Evolutionary conservation across 1,140 invertebrate genomes (phyloP).

Genomic region (Monomorium pharaonis): DNA sequence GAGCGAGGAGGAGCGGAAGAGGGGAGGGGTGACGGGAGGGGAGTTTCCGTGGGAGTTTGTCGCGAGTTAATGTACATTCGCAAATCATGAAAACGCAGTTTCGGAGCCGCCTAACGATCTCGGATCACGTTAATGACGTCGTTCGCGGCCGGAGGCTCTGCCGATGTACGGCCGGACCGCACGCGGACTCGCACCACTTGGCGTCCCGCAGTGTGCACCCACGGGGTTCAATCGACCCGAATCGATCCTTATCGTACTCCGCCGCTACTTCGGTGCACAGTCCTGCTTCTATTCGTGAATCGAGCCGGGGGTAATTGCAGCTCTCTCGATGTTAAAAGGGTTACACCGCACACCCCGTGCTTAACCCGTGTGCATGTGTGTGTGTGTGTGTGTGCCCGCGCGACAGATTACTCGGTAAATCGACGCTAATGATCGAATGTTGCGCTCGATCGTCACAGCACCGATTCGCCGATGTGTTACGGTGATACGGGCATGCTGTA

Average conservation of each 20-base stretch:
- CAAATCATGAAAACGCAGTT: constrained; percentile 5
- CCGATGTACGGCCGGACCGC: background rate
- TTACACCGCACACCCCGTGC: constrained; percentile 9
- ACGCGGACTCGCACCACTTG: background rate
- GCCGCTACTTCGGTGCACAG: constrained; percentile 8
- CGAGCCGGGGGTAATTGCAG: constrained; percentile 31
- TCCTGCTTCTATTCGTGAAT: constrained; percentile 37
- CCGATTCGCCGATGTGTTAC: background rate
- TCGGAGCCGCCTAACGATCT: constrained; percentile 9
- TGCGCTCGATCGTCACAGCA: background rate
- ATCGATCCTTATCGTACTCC: constrained; percentile 59
- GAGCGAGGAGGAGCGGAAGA: too few species aligned
- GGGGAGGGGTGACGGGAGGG: too few species aligned
- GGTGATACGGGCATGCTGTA: background rate
- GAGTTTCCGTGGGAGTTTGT: background rate
- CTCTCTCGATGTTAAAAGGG: constrained; percentile 19
- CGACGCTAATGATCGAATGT: constrained; percentile 8
- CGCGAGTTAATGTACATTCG: background rate
- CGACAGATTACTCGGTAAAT: constrained; percentile 8
- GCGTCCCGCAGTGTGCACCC: background rate
- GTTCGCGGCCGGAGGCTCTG: background rate
- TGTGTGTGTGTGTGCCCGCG: too few species aligned
- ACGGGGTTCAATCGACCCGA: constrained; percentile 51
- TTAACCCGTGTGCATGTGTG: too few species aligned
- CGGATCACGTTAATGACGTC: constrained; percentile 49